These are phyloP conservation scores for Aphelocoma coerulescens DNA, from an alignment of 2,113 vertebrate genomes.

Conservation along the genomic window DNA sequence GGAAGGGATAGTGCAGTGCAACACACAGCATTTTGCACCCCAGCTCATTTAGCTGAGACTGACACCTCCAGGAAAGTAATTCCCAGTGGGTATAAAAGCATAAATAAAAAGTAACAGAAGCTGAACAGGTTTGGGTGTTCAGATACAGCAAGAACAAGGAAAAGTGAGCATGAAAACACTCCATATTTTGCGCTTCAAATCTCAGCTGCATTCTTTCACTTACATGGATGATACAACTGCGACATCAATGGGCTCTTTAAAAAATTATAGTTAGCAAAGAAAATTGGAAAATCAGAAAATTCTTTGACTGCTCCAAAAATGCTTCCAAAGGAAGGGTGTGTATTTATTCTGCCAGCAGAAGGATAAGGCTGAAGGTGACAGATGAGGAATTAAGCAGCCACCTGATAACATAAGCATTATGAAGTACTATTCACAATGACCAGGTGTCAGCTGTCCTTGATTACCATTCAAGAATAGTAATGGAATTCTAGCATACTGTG, in stretches of 20 bases:
- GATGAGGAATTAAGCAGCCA: neutral
- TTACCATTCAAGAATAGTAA: neutral
- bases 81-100: neutral
- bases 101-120: neutral
- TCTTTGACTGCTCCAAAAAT: neutral
- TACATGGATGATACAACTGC: neutral
- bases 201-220: neutral
- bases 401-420: neutral
- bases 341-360: neutral
- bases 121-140: neutral
- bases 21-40: accelerated
- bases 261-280: neutral
- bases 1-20: neutral
- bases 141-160: neutral
- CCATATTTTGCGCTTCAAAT: neutral
- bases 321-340: neutral
- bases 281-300: neutral
- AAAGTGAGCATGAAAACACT: neutral
- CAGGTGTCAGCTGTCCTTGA: neutral
- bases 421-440: neutral
- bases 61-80: neutral
- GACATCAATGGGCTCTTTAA: neutral
- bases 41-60: neutral
- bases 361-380: neutral
- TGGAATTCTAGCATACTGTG: neutral